Percentiles rank a stretch among this genome's conserved stretches.
Conservation (phyloP, 2,113 vertebrate species). For the Clinocottus analis region DNA sequence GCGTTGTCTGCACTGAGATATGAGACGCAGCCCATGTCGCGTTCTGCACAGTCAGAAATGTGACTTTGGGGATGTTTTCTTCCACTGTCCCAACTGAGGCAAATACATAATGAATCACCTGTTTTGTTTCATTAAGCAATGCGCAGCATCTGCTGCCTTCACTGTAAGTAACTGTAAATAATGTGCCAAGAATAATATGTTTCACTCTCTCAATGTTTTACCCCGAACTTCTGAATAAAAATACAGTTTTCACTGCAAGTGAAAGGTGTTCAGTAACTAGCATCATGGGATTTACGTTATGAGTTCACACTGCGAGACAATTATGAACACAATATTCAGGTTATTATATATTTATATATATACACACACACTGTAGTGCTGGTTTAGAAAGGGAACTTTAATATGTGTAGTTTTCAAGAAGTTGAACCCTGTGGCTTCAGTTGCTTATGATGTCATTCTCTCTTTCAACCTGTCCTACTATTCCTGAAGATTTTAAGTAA, state of each 20-base stretch:
- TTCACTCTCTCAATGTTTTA: no score
- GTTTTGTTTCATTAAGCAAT: conserved; percentile 9
- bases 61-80: background rate
- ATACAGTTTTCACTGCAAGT: no score
- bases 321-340: background rate
- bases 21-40: conserved; percentile 34
- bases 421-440: background rate
- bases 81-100: conserved; percentile 6
- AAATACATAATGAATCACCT: conserved; percentile 18
- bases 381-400: background rate
- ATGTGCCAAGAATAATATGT: no score
- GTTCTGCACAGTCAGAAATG: conserved; percentile 19
- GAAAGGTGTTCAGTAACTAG: no score
- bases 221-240: no score
- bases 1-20: conserved; percentile 41
- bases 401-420: background rate
- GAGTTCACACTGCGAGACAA: no score
- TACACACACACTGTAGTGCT: no score
- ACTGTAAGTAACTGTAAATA: no score
- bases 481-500: no score
- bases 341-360: no score
- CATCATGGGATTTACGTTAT: no score
- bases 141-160: no score
- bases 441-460: background rate
- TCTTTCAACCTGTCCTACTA: background rate